phyloP scores from a whole-genome alignment of 2,113 vertebrate genomes.

The Daubentonia madagascariensis region DNA sequence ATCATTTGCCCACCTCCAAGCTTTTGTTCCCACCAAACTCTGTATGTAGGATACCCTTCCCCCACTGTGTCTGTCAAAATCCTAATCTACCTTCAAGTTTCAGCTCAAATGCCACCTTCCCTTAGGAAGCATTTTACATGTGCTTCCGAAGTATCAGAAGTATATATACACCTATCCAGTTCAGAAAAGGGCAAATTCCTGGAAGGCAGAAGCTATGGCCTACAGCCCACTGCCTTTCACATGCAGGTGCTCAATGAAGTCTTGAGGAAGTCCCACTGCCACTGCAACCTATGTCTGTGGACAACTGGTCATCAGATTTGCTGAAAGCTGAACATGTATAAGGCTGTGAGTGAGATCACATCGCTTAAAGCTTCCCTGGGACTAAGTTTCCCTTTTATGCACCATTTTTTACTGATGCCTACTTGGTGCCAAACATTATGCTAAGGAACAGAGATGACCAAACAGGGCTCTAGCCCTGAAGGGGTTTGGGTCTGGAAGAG shows the following conservation, averaged over 20 bases:
- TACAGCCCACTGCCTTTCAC: neutral
- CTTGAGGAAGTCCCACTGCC: neutral
- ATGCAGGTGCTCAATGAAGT: neutral
- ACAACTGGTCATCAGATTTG: neutral
- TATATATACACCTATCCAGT: neutral
- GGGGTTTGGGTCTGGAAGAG: neutral
- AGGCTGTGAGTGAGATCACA: neutral
- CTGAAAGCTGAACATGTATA: neutral
- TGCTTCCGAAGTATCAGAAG: neutral
- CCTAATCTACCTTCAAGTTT: neutral
- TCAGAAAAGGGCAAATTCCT: neutral
- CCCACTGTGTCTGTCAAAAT: neutral
- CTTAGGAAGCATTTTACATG: neutral
- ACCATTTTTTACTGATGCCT: neutral
- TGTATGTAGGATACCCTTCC: neutral
- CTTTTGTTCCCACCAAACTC: neutral
- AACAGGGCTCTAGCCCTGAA: neutral
- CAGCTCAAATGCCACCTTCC: neutral
- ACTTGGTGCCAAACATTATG: neutral
- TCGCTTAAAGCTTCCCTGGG: neutral
- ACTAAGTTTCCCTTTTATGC: neutral
- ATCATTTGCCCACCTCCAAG: neutral
- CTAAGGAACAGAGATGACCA: neutral
- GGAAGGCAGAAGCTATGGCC: neutral
- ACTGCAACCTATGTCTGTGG: neutral